Percentiles rank a stretch among this genome's conserved stretches.
Evolutionary conservation across 2,888 invertebrate genomes (phyloP).

Genomic region (Scaptomyza cyrtandrae): DNA sequence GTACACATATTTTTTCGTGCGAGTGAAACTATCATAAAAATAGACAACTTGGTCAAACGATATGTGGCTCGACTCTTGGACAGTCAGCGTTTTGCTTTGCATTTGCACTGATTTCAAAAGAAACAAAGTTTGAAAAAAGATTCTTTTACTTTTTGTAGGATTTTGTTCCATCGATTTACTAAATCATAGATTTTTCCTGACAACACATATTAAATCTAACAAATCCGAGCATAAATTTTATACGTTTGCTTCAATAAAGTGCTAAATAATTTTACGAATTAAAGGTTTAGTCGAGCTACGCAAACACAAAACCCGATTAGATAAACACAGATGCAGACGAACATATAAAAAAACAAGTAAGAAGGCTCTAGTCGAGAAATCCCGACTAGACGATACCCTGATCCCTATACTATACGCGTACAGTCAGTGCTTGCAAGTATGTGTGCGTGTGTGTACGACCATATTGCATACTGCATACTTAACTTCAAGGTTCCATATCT

Average conservation of each 20-base stretch:
- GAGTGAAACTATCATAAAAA: constrained; percentile 23
- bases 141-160: neutral
- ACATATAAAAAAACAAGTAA: constrained; percentile 6
- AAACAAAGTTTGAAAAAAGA: neutral
- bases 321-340: constrained; percentile 1
- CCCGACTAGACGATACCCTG: no score
- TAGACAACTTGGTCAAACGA: constrained; percentile 36
- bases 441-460: no score
- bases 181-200: no score
- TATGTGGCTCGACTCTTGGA: constrained; percentile 9
- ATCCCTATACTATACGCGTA: no score
- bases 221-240: neutral
- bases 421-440: no score
- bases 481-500: no score
- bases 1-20: constrained; percentile 22
- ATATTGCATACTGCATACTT: no score
- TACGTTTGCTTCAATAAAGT: neutral
- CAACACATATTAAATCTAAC: neutral
- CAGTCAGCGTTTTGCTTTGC: constrained; percentile 15
- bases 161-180: no score
- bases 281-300: neutral
- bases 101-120: constrained; percentile 2
- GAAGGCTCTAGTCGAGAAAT: no score
- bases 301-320: constrained; percentile 2
- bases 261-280: neutral